A percentile compares a stretch with the other conserved stretches of the same genome.
These are phyloP conservation scores for Gadopsis bispinosus DNA, from an alignment of 2,797 vertebrate genomes.

Conservation along the genomic window DNA sequence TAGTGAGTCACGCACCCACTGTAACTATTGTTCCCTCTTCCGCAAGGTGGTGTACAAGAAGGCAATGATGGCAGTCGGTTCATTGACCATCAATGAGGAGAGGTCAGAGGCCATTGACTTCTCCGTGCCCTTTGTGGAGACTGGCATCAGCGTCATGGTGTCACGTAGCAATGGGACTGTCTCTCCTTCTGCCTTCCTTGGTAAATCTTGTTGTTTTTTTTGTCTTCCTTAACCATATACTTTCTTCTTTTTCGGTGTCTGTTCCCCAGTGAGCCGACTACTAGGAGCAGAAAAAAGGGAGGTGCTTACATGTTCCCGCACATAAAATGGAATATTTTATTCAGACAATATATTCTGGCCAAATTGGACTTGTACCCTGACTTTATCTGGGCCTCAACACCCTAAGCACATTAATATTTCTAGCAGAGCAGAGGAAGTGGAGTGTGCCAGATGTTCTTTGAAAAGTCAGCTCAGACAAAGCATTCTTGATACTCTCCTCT, in stretches of 20 bases:
- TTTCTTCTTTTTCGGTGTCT: background rate
- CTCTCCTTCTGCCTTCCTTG: constrained; percentile 96
- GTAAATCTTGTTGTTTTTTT: constrained; percentile 77
- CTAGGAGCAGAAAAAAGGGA: constrained; percentile 37
- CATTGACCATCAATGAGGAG: constrained; percentile 97
- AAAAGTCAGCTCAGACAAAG: constrained; percentile 72
- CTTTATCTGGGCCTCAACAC: constrained; percentile 74
- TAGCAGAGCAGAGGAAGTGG: constrained; percentile 63
- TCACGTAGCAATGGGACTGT: constrained; percentile 98
- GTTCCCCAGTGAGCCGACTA: constrained; percentile 12
- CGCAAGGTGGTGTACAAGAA: constrained; percentile 94
- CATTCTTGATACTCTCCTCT: constrained; percentile 56
- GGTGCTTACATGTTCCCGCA: constrained; percentile 52
- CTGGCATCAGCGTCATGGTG: constrained; percentile 99
- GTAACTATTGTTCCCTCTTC: constrained; percentile 14
- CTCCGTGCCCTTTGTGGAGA: constrained; percentile 98
- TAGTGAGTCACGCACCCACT: constrained; percentile 14
- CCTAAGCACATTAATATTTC: constrained; percentile 78
- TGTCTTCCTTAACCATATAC: background rate
- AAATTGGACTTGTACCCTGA: constrained; percentile 68
- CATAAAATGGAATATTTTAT: constrained; percentile 76
- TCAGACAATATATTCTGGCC: constrained; percentile 60
- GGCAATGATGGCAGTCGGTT: constrained; percentile 96
- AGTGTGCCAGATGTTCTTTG: constrained; percentile 73
- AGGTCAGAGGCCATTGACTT: constrained; percentile 97